phyloP scores from a whole-genome alignment of 1,140 invertebrate species.

The Halesus radiatus region DNA sequence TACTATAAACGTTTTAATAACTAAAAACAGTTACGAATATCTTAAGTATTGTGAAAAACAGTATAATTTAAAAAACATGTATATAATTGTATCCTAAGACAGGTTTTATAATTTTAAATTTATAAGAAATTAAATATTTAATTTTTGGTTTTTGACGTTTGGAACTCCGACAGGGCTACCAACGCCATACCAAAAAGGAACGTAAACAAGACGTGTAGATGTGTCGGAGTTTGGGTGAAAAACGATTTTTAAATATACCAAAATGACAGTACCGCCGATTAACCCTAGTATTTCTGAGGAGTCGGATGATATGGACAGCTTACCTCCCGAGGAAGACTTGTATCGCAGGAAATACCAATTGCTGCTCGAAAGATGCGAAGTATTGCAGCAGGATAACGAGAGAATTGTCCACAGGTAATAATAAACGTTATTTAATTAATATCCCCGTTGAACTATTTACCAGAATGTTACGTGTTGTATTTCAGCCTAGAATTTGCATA shows the following conservation, averaged over 20 bases:
- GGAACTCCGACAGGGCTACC: constrained; percentile 26
- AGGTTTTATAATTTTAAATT: background rate
- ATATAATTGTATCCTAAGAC: too few species aligned
- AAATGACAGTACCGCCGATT: constrained; percentile 70
- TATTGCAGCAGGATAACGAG: constrained; percentile 77
- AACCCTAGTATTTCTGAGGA: constrained; percentile 71
- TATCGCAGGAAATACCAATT: constrained; percentile 76
- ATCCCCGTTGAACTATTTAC: constrained; percentile 11
- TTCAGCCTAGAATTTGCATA: constrained; percentile 30
- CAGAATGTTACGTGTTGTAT: constrained; percentile 45
- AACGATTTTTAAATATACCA: constrained; percentile 66
- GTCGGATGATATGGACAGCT: constrained; percentile 69
- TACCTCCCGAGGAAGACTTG: constrained; percentile 71
- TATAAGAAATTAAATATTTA: background rate
- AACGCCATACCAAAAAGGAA: constrained; percentile 50
- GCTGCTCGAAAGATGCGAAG: constrained; percentile 75
- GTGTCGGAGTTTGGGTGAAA: constrained; percentile 44
- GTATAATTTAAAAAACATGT: too few species aligned
- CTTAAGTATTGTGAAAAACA: too few species aligned
- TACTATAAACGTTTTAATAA: too few species aligned
- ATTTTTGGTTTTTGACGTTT: constrained; percentile 3
- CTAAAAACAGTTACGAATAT: too few species aligned
- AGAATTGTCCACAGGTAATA: constrained; percentile 74
- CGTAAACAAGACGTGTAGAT: constrained; percentile 45
- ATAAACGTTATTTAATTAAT: constrained; percentile 30